Percentiles rank a stretch among this genome's conserved stretches.
Conservation (phyloP, 2,797 vertebrate genomes). For the Phalanger gymnotis region DNA sequence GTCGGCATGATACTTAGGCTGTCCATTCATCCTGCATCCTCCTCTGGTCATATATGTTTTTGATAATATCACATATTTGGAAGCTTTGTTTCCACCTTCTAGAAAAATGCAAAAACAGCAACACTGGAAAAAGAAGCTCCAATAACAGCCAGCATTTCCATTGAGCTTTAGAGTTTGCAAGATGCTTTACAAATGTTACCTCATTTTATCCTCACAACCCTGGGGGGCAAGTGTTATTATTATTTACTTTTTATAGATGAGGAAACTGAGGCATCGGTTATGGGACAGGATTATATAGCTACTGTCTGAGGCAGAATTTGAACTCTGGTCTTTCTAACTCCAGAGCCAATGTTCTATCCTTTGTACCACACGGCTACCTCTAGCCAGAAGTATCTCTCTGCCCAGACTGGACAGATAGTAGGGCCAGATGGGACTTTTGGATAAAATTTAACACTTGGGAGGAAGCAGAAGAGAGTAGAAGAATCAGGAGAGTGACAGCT, state of each 20-base stretch:
- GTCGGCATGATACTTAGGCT: not conserved
- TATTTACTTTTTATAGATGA: not conserved
- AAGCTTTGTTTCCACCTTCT: not conserved
- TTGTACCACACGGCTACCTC: not conserved
- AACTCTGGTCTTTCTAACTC: not conserved
- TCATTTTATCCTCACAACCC: not conserved
- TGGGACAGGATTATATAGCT: not conserved
- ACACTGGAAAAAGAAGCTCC: not conserved
- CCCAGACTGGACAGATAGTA: not conserved
- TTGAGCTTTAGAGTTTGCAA: not conserved
- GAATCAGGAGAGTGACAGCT: not conserved
- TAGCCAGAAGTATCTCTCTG: not conserved
- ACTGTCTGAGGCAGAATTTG: not conserved
- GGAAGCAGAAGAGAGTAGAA: not conserved
- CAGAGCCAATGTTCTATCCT: not conserved
- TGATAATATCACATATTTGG: not conserved
- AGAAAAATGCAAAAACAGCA: not conserved
- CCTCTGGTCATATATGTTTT: not conserved
- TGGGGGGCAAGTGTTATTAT: not conserved
- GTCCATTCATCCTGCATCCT: not conserved
- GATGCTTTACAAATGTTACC: not conserved
- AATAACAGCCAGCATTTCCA: not conserved
- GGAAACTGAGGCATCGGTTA: not conserved
- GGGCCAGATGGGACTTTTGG: not conserved
- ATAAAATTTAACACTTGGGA: not conserved